A percentile compares a stretch with the other conserved stretches of the same genome.
Conservation (phyloP, 2,888 invertebrate species). For the Conchocele bisecta region DNA sequence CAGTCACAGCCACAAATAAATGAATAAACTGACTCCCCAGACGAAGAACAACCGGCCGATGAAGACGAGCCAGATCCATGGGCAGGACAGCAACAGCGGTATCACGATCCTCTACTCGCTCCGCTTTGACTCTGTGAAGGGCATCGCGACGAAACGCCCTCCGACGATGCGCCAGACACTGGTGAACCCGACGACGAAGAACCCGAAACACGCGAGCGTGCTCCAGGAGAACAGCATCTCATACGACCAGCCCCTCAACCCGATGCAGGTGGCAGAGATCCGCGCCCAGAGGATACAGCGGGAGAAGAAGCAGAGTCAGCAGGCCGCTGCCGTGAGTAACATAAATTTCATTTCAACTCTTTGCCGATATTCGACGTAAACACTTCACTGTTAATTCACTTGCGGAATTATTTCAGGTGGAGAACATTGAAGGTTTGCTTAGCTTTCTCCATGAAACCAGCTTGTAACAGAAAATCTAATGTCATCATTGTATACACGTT, state of each 20-base stretch:
- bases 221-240: conserved; percentile 92
- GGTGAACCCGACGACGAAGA: conserved; percentile 88
- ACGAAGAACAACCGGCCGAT: conserved; percentile 88
- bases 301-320: conserved; percentile 82
- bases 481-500: too few relatives aligned
- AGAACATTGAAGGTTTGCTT: too few relatives aligned
- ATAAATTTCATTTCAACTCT: too few relatives aligned
- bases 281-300: conserved; percentile 93
- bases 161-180: conserved; percentile 90
- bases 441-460: too few relatives aligned
- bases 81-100: conserved; percentile 90
- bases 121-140: conserved; percentile 90
- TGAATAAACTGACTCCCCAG: too few relatives aligned
- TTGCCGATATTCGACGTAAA: too few relatives aligned
- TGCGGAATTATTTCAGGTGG: too few relatives aligned
- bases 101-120: conserved; percentile 88
- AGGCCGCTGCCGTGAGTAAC: conserved; percentile 59
- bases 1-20: too few relatives aligned
- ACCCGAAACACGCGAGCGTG: conserved; percentile 92
- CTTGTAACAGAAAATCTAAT: too few relatives aligned
- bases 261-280: conserved; percentile 84
- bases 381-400: too few relatives aligned
- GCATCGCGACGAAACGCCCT: conserved; percentile 85
- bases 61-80: conserved; percentile 90
- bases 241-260: conserved; percentile 92